Evolutionary conservation across 1,140 invertebrate species (phyloP), one percentile per base, ranked within the genome.

Genomic region (Drosophila bocqueti): DNA sequence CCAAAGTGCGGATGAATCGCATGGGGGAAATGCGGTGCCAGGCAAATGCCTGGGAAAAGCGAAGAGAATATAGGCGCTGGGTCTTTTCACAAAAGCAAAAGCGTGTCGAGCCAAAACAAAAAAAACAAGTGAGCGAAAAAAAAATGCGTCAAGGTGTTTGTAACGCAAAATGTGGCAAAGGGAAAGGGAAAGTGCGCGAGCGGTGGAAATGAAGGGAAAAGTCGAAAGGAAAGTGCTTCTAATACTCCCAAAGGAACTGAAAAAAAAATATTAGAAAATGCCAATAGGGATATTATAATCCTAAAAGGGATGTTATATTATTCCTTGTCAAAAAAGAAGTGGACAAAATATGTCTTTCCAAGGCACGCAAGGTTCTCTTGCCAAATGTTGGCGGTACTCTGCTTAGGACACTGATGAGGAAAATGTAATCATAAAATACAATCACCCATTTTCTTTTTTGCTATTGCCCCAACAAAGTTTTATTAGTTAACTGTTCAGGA

Each of bases 51-150:
- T 24, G 54, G 49, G 26, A 34, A 47, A 59, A 38, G 42, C 49
- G 57, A 62, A 57, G 65, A 60, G 60, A 43, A 38, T 69, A 63
- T 58, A 40, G 73, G 54, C 63, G 60, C 49, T 47, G 18, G 65
- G 65, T 47, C 65, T 62, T 77, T 62, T 59, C 71, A 71, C 63
- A 80, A 87, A 66, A 86, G 83, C 83, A 86, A 86, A 86, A 87
- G 81, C 83, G 66, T 86, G 83, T 86, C 83, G 71, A 49, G 80
- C 55, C 76, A 63, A 73, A 81, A 79, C 81, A 71, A 24, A 24
- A 24, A 24, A 24, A 24, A 24, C 24, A 54, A 67, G 16, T 10
- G 36, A 47, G 31, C 40, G 29, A 31, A 64, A 63, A 64, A 64
- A 34, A 67, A 67, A 24, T 74, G 71, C 58, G 83, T 61, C 76